A percentile compares a stretch with the other conserved stretches of the same genome.
Evolutionary conservation across 2,888 invertebrate species (phyloP).

Genomic region (Cerastis leucographa): DNA sequence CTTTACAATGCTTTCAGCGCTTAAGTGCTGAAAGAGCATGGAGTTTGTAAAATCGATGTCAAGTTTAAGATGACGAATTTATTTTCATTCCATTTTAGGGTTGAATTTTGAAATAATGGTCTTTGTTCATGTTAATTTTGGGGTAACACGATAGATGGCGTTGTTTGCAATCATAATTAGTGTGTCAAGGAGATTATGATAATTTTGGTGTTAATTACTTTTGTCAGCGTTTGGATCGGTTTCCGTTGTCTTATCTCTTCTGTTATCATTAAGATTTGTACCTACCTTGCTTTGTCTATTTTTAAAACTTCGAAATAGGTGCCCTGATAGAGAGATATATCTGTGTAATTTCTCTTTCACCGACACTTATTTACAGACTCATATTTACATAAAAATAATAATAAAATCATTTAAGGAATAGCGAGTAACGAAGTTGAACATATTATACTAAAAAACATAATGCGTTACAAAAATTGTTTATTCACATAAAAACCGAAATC

Average conservation of each 20-base stretch:
- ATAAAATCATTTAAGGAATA: neutral
- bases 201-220: conserved; percentile 39
- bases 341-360: neutral
- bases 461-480: conserved; percentile 19
- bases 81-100: conserved; percentile 41
- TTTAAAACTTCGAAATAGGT: neutral
- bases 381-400: neutral
- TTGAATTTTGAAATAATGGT: conserved; percentile 35
- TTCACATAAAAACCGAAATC: conserved; percentile 10
- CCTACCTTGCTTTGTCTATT: neutral
- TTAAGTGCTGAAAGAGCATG: conserved; percentile 55
- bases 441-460: neutral
- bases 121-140: conserved; percentile 25
- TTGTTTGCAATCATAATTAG: conserved; percentile 16
- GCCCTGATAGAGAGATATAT: neutral
- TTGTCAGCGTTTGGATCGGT: conserved; percentile 16
- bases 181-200: conserved; percentile 43
- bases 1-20: conserved; percentile 62
- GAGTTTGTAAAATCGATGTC: conserved; percentile 59
- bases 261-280: neutral
- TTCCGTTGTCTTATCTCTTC: conserved; percentile 30
- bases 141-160: conserved; percentile 45
- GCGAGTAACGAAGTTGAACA: neutral
- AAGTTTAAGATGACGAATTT: conserved; percentile 43
- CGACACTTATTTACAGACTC: neutral